Evolutionary conservation across 2,113 vertebrate species (phyloP), one percentile per base, ranked within the genome.

Genomic region (Tapirus terrestris): DNA sequence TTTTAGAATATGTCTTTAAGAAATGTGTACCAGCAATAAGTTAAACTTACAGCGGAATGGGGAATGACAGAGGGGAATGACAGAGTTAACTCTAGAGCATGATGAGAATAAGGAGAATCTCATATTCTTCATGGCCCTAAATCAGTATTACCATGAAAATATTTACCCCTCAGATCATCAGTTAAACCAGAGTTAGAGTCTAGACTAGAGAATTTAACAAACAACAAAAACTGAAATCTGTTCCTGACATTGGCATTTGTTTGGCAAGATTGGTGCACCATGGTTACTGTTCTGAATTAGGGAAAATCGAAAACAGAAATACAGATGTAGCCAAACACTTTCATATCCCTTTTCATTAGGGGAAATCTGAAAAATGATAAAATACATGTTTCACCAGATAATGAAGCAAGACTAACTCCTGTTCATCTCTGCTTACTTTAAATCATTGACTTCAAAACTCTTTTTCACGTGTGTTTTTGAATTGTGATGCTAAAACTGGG

Each of bases 291-390:
- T 97, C 73, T 91, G 81, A 94, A 94, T 96, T 94, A 95, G 9
- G n/a, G 85, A 98, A 97, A 96, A 97, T 98, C 83, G 86, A 91
- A 94, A 89, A 20, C 93, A 97, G 84, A 96, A 94, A 94, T 86
- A 51, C 43, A 91, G 89, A 95, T 87, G 79, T 79, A 83, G 73
- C 43, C 90, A 84, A 96, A 95, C 21, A 67, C 56, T 91, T 89
- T 86, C 61, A 75, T 80, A 93, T 80, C 89, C 53, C 39, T 89
- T 94, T 96, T 80, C 56, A 94, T 91, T 95, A 96, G 81, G 45
- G 72, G 58, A 70, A 95, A 58, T 60, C 73, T 81, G 67, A 89
- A 94, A 95, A 87, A 85, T 68, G 12, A 33, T 85, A 67, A 86
- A 94, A 68, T 75, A 36, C 4, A 36, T 86, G 67, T 90, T 97